Evolutionary conservation across 2,113 vertebrate genomes (phyloP).

Genomic region (Brachyhypopomus occidentalis): DNA sequence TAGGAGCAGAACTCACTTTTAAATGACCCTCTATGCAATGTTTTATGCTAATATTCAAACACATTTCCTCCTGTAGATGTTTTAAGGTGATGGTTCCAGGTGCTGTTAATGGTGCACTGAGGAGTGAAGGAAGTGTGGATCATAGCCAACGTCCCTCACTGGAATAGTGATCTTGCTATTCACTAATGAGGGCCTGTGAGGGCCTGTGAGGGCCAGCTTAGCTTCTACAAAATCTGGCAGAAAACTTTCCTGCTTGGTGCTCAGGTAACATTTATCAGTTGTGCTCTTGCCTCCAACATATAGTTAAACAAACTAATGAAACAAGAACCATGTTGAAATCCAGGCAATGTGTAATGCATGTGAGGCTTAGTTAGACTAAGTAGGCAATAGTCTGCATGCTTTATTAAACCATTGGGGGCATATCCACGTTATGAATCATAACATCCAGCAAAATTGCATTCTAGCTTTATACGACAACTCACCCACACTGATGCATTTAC

Average conservation of each 20-base stretch:
- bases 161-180: constrained; percentile 20
- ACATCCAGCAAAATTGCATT: neutral
- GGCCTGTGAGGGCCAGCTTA: constrained; percentile 2
- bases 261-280: neutral
- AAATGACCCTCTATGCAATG: neutral
- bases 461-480: neutral
- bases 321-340: neutral
- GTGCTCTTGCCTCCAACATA: neutral
- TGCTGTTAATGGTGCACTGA: constrained; percentile 11
- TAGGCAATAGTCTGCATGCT: neutral
- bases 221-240: neutral
- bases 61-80: neutral
- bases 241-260: neutral
- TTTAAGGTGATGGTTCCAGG: neutral
- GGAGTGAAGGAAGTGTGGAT: neutral
- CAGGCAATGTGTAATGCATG: neutral
- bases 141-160: neutral
- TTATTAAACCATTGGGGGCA: neutral
- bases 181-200: constrained; percentile 38
- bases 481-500: neutral
- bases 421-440: neutral
- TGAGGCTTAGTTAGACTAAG: neutral
- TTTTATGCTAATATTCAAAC: neutral
- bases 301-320: neutral
- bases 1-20: neutral